A percentile compares a stretch with the other conserved stretches of the same genome.
Conservation (phyloP, 2,888 invertebrate species). For the Epinotia ramella region DNA sequence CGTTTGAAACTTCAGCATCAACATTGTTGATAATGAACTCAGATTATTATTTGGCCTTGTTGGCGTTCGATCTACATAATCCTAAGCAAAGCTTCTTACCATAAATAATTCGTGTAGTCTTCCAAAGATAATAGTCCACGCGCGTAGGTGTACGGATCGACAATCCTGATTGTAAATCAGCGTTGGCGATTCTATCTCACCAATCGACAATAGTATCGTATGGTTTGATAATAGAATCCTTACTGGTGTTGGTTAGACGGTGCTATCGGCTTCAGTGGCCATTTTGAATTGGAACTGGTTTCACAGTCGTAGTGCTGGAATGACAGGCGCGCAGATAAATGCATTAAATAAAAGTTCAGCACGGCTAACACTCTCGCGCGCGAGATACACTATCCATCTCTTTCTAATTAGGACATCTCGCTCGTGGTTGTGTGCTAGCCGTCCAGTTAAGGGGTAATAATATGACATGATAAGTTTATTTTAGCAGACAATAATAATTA, state of each 20-base stretch:
- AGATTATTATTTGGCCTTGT: constrained; percentile 65
- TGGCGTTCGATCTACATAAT: constrained; percentile 81
- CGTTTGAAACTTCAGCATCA: constrained; percentile 36
- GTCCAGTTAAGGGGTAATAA: too few relatives aligned
- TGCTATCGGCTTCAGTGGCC: constrained; percentile 34
- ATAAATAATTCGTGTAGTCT: constrained; percentile 83
- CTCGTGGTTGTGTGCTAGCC: too few relatives aligned
- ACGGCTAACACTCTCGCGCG: too few relatives aligned
- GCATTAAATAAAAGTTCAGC: constrained; percentile 5
- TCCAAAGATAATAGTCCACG: constrained; percentile 76
- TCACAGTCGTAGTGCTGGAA: constrained; percentile 18
- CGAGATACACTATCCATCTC: too few relatives aligned
- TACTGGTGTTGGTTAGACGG: constrained; percentile 35
- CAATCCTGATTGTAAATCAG: constrained; percentile 84
- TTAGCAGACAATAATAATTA: background rate
- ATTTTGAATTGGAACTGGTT: constrained; percentile 41
- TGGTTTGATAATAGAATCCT: constrained; percentile 44
- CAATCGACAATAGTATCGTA: constrained; percentile 43
- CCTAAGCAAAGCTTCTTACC: constrained; percentile 83
- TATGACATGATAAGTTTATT: background rate
- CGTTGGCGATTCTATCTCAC: constrained; percentile 52
- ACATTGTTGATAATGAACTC: constrained; percentile 41
- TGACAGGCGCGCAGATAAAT: constrained; percentile 21
- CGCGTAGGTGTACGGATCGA: constrained; percentile 82
- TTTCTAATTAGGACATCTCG: too few relatives aligned